phyloP scores from a whole-genome alignment of 35 echinoderm and acorn worm genomes.

The Diadema setosum region DNA sequence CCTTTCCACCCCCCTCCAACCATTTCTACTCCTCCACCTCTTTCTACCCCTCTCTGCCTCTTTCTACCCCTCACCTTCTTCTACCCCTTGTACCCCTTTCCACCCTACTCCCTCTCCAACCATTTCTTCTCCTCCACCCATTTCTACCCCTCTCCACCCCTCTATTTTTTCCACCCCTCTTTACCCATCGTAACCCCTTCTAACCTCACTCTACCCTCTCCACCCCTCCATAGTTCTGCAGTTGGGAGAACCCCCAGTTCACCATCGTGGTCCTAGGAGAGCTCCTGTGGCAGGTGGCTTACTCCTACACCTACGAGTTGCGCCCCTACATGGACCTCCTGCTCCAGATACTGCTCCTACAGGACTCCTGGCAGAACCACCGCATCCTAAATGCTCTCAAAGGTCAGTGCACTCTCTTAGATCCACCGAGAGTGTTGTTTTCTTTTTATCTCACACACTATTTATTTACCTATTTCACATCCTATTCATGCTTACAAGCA shows the following conservation, averaged over 20 bases:
- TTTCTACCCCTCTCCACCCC: no score
- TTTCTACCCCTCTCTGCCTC: no score
- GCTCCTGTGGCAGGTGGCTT: slow-evolving; percentile 97
- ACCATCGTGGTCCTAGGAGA: slow-evolving; percentile 86
- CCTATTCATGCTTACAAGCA: no score
- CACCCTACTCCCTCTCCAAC: no score
- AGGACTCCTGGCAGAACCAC: slow-evolving; percentile 96
- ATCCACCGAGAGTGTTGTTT: not conserved
- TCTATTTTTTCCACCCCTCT: not conserved
- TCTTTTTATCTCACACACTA: no score
- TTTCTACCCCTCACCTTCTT: no score
- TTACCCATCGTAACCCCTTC: not conserved
- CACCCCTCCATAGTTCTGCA: slow-evolving; percentile 79
- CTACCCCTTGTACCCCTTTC: no score
- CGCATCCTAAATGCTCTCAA: slow-evolving; percentile 95
- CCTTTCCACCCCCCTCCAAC: no score
- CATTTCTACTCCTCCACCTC: no score
- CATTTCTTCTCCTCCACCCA: not conserved
- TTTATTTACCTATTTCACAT: no score
- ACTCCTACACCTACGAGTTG: slow-evolving; percentile 99
- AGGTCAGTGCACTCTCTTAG: slow-evolving; percentile 33
- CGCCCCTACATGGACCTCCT: slow-evolving; percentile 90
- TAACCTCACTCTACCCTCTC: not conserved
- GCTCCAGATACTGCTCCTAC: slow-evolving; percentile 87
- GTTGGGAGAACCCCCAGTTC: slow-evolving; percentile 99